phyloP scores from a whole-genome alignment of 2,888 invertebrate genomes.

The Diarsia dahlii region DNA sequence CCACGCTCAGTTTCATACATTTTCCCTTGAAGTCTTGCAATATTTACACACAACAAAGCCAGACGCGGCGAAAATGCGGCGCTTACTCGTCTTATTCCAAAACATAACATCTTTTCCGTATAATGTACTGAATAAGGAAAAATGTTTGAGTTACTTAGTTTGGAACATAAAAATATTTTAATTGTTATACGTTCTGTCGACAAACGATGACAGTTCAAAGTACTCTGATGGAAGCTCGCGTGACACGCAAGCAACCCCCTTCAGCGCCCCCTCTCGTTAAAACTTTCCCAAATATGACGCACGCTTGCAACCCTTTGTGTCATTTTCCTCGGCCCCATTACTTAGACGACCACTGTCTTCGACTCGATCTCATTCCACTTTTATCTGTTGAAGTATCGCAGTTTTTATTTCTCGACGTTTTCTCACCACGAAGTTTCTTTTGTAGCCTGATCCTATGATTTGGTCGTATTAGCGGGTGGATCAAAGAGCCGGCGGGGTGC shows the following conservation, averaged over 20 bases:
- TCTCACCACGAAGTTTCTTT: conserved; percentile 71
- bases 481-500: conserved; percentile 70
- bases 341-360: conserved; percentile 76
- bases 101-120: conserved; percentile 9
- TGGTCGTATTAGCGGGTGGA: conserved; percentile 80
- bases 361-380: conserved; percentile 75
- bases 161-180: conserved; percentile 60
- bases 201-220: conserved; percentile 81
- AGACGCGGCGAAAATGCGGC: conserved; percentile 2
- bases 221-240: conserved; percentile 82
- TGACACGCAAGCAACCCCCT: conserved; percentile 78
- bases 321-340: conserved; percentile 80
- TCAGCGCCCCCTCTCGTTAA: conserved; percentile 84
- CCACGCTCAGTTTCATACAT: conserved; percentile 34
- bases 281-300: conserved; percentile 86
- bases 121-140: conserved; percentile 5
- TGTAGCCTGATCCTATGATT: conserved; percentile 80
- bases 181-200: conserved; percentile 68
- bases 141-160: conserved; percentile 3
- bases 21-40: conserved; percentile 30
- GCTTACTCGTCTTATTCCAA: conserved; percentile 16
- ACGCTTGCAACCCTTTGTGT: conserved; percentile 84
- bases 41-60: conserved; percentile 39
- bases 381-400: conserved; percentile 70
- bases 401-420: conserved; percentile 70